A percentile compares a stretch with the other conserved stretches of the same genome.
These are phyloP conservation scores for Eulimnadia texana DNA, from an alignment of 1,140 invertebrate genomes.

Conservation along the genomic window DNA sequence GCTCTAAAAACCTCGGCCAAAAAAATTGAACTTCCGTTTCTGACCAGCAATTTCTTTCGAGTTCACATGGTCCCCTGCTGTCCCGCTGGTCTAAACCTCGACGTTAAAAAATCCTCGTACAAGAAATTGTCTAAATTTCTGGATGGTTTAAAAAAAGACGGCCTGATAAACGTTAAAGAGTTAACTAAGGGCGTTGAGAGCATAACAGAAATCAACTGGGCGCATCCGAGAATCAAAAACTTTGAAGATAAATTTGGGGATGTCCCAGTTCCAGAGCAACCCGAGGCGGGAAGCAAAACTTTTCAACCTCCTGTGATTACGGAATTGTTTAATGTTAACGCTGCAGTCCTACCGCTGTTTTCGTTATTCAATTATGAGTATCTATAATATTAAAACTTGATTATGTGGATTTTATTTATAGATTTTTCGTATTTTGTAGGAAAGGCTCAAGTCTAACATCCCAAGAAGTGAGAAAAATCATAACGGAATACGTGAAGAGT, in stretches of 20 bases:
- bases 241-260: constrained; percentile 27
- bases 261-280: constrained; percentile 26
- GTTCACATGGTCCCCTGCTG: constrained; percentile 59
- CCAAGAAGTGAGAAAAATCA: constrained; percentile 46
- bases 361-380: constrained; percentile 33
- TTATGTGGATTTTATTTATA: constrained; percentile 6
- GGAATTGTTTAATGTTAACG: constrained; percentile 54
- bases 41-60: constrained; percentile 63
- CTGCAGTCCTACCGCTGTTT: constrained; percentile 46
- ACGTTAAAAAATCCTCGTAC: constrained; percentile 75
- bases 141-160: constrained; percentile 38
- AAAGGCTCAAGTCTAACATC: constrained; percentile 55
- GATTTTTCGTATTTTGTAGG: constrained; percentile 37
- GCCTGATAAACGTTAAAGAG: constrained; percentile 48
- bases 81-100: constrained; percentile 43
- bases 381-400: neutral
- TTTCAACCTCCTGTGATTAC: constrained; percentile 38
- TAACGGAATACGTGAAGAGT: constrained; percentile 62
- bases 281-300: constrained; percentile 23
- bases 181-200: constrained; percentile 56
- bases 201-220: constrained; percentile 40
- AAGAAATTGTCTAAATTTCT: constrained; percentile 80
- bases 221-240: constrained; percentile 35
- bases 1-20: constrained; percentile 48
- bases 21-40: constrained; percentile 46